These are phyloP conservation scores for Orbicella faveolata DNA, from an alignment of 64 coral and sea anemone genomes.

Conservation along the genomic window DNA sequence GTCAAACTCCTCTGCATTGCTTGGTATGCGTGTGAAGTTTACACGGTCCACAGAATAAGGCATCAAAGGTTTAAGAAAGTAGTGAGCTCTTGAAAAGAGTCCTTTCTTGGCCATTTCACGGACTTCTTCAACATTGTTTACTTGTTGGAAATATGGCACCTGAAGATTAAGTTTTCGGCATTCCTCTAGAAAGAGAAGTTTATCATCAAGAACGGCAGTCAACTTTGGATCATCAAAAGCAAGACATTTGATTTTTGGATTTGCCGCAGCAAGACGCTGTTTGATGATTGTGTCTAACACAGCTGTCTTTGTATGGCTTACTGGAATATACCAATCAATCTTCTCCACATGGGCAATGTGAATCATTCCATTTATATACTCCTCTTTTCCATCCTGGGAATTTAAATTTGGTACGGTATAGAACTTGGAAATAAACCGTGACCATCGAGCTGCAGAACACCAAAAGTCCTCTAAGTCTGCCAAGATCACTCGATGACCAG, in stretches of 20 bases:
- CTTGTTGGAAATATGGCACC: slow-evolving; percentile 22
- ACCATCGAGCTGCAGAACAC: slow-evolving; percentile 45
- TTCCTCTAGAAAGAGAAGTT: slow-evolving; percentile 29
- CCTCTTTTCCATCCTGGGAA: slow-evolving; percentile 2
- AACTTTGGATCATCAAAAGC: slow-evolving; percentile 47
- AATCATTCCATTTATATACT: slow-evolving; percentile 55
- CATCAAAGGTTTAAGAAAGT: slow-evolving; percentile 52
- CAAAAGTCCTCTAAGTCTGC: slow-evolving; percentile 34
- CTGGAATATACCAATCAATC: slow-evolving; percentile 70
- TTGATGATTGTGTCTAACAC: slow-evolving; percentile 32
- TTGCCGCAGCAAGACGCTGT: slow-evolving; percentile 20
- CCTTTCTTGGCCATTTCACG: slow-evolving; percentile 9
- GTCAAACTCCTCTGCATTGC: slow-evolving; percentile 23
- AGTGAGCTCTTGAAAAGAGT: slow-evolving; percentile 33
- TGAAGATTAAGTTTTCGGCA: slow-evolving; percentile 33
- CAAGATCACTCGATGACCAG: slow-evolving; percentile 52
- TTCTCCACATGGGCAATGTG: slow-evolving; percentile 51
- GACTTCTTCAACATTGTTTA: slow-evolving; percentile 17
- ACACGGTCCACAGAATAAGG: slow-evolving; percentile 15
- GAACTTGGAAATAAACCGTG: slow-evolving; percentile 30
- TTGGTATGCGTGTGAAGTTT: slow-evolving; percentile 48
- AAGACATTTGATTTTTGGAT: slow-evolving; percentile 46
- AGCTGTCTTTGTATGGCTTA: slow-evolving; percentile 45
- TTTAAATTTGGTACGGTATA: slow-evolving; percentile 44
- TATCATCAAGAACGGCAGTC: slow-evolving; percentile 38